phyloP scores from a whole-genome alignment of 2,797 vertebrate species.

The Morus bassanus region DNA sequence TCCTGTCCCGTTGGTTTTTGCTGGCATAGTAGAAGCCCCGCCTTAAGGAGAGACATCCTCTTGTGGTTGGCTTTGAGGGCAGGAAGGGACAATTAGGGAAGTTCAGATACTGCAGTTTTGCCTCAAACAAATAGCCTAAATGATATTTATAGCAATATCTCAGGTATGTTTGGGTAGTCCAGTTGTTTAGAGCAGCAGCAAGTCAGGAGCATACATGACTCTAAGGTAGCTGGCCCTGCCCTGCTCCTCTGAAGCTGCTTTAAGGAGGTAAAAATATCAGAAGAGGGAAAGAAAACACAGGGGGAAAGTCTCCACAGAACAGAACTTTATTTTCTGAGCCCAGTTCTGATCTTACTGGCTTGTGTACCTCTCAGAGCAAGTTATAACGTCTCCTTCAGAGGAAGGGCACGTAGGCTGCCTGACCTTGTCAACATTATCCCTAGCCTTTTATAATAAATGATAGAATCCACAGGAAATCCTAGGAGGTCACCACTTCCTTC shows the following conservation, averaged over 20 bases:
- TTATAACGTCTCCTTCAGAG: neutral
- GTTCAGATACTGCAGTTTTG: neutral
- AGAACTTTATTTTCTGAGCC: neutral
- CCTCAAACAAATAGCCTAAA: neutral
- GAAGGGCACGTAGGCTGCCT: neutral
- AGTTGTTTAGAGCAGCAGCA: neutral
- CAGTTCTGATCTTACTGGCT: neutral
- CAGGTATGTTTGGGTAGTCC: neutral
- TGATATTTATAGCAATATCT: neutral
- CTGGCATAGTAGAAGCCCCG: neutral
- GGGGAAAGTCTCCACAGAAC: neutral
- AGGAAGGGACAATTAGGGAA: neutral
- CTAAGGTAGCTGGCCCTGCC: neutral
- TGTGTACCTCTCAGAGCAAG: neutral
- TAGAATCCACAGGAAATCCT: slow-evolving; percentile 36
- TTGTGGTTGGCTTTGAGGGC: neutral
- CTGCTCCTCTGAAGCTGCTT: neutral
- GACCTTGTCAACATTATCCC: neutral
- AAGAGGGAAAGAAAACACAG: neutral
- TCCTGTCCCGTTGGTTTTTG: neutral
- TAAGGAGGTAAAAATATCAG: neutral
- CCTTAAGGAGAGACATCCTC: neutral
- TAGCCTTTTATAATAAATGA: neutral
- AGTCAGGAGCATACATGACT: neutral
- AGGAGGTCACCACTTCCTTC: slow-evolving; percentile 52